These are phyloP conservation scores for Sarotherodon lohbergeri DNA, from an alignment of 2,113 vertebrate species.

Conservation along the genomic window DNA sequence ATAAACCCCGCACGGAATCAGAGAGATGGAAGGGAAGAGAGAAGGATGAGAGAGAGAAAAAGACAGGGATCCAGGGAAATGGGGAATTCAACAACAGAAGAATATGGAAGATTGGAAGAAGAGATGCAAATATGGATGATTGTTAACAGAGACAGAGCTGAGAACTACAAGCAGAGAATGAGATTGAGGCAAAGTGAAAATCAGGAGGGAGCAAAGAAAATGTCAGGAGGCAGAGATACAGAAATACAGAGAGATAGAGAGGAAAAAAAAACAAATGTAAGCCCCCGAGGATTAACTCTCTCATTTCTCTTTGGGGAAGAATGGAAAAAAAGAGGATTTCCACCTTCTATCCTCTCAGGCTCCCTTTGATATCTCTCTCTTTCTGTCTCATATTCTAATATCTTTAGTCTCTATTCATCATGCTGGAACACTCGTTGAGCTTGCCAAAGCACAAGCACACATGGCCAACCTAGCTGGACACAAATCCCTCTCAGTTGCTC, in stretches of 20 bases:
- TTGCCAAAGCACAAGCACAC: slow-evolving; percentile 31
- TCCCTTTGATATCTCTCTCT: slow-evolving; percentile 59
- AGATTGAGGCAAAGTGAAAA: background rate
- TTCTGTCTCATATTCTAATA: slow-evolving; percentile 55
- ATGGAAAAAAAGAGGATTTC: slow-evolving; percentile 64
- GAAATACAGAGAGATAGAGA: slow-evolving; percentile 49
- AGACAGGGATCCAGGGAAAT: background rate
- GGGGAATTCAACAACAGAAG: background rate
- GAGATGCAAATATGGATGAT: slow-evolving; percentile 10
- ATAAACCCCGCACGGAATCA: slow-evolving; percentile 11
- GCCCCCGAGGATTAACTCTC: slow-evolving; percentile 72
- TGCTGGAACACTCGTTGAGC: slow-evolving; percentile 30
- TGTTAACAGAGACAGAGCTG: background rate
- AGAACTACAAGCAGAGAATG: background rate
- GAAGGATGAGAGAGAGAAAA: background rate
- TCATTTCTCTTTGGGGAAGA: slow-evolving; percentile 67
- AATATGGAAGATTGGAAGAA: background rate
- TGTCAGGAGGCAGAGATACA: slow-evolving; percentile 36
- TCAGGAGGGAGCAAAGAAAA: slow-evolving; percentile 4
- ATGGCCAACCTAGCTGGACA: slow-evolving; percentile 40
- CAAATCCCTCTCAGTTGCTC: slow-evolving; percentile 22
- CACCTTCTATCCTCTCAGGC: slow-evolving; percentile 45
- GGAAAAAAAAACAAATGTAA: slow-evolving; percentile 63
- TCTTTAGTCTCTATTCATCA: slow-evolving; percentile 46
- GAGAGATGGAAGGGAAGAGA: background rate